phyloP scores from a whole-genome alignment of 2,113 vertebrate genomes.

The Sebastes fasciatus region DNA sequence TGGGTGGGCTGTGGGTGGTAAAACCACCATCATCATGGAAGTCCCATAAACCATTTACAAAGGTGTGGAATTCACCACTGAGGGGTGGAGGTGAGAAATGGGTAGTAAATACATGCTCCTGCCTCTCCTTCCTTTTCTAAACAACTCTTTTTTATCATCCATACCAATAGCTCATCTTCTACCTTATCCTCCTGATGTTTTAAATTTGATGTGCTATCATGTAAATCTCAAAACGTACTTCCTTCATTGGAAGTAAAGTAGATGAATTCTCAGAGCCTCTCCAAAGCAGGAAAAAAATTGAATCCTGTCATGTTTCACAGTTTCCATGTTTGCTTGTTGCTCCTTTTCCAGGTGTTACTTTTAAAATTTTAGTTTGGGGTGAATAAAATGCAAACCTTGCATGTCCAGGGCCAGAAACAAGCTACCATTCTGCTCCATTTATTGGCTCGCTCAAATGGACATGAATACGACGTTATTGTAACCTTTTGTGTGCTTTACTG shows the following conservation, averaged over 20 bases:
- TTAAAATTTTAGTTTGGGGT: background rate
- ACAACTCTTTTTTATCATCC: background rate
- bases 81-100: constrained; percentile 22
- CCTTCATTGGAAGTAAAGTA: background rate
- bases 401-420: background rate
- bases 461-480: background rate
- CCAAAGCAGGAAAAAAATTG: background rate
- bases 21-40: constrained; percentile 39
- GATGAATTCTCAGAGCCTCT: background rate
- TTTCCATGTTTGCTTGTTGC: background rate
- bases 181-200: background rate
- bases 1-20: constrained; percentile 41
- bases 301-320: constrained; percentile 14
- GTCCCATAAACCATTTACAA: constrained; percentile 56
- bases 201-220: background rate
- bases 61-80: constrained; percentile 54
- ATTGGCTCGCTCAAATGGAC: background rate
- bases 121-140: background rate
- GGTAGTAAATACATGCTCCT: constrained; percentile 4
- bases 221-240: background rate
- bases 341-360: background rate
- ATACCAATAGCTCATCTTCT: background rate
- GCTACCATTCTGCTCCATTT: constrained; percentile 5
- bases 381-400: background rate
- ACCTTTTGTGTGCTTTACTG: background rate